Percentiles rank a stretch among this genome's conserved stretches.
These are phyloP conservation scores for Sphenopsis melanotis DNA, from an alignment of 2,797 vertebrate species.

Conservation along the genomic window DNA sequence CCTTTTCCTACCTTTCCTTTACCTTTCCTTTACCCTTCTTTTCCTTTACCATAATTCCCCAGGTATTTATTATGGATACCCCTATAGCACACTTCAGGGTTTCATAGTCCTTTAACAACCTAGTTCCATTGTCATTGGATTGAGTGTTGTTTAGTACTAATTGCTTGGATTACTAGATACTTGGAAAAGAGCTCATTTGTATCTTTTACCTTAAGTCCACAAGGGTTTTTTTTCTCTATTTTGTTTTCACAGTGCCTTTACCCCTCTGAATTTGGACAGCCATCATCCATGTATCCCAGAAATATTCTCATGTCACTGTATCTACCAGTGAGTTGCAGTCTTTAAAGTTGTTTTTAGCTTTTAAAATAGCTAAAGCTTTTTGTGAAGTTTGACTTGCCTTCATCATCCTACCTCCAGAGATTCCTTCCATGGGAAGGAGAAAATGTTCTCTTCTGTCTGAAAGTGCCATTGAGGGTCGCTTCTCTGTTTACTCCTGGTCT, in stretches of 20 bases:
- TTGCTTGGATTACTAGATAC: background rate
- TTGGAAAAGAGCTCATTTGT: background rate
- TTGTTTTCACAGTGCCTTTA: background rate
- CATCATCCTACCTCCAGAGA: background rate
- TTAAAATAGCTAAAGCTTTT: background rate
- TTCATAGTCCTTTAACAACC: background rate
- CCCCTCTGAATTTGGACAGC: background rate
- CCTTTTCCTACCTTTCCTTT: background rate
- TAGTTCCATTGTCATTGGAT: rapidly evolving
- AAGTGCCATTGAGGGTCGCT: background rate
- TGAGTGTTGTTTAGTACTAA: background rate
- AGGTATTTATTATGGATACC: background rate
- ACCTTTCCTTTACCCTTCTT: background rate
- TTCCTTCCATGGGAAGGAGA: background rate
- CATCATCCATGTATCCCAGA: background rate
- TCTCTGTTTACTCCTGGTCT: background rate
- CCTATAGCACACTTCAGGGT: background rate
- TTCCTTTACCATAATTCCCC: background rate
- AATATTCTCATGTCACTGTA: rapidly evolving
- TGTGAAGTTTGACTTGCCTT: background rate
- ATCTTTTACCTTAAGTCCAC: background rate
- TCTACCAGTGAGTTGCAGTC: background rate
- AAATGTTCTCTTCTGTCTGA: background rate
- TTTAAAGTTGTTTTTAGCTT: background rate
- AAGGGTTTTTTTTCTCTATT: background rate